These are phyloP conservation scores for Falco columbarius DNA, from an alignment of 2,797 vertebrate species.

Conservation along the genomic window DNA sequence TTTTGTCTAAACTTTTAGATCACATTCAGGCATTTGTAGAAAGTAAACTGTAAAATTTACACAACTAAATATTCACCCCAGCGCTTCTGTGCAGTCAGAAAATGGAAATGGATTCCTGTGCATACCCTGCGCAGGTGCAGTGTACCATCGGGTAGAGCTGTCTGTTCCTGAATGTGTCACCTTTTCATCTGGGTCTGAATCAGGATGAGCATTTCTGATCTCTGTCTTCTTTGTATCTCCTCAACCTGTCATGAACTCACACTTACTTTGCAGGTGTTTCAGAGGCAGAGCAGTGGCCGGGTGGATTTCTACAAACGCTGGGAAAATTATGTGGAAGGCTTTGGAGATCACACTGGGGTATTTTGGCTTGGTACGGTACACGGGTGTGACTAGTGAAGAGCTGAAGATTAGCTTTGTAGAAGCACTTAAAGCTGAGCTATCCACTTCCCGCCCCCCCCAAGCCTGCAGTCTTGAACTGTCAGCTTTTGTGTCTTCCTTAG, in stretches of 20 bases:
- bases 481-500: not conserved
- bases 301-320: slow-evolving; percentile 91
- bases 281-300: slow-evolving; percentile 84
- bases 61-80: not conserved
- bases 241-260: not conserved
- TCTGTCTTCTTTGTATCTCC: not conserved
- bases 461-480: not conserved
- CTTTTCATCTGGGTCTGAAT: not conserved
- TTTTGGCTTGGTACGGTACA: slow-evolving; percentile 88
- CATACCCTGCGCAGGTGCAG: not conserved
- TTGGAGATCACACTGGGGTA: slow-evolving; percentile 87
- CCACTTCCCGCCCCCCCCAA: not conserved
- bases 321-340: slow-evolving; percentile 88
- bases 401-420: not conserved
- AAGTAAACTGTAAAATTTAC: not conserved
- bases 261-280: slow-evolving; percentile 82
- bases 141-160: not conserved
- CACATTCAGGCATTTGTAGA: not conserved
- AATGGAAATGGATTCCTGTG: not conserved
- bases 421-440: not conserved
- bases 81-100: not conserved
- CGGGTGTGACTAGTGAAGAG: not conserved
- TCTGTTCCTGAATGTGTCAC: not conserved
- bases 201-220: not conserved
- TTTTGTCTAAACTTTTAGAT: not conserved